These are phyloP conservation scores for Isaurus tuberculatus DNA, from an alignment of 92 coral and sea anemone genomes.

Conservation along the genomic window DNA sequence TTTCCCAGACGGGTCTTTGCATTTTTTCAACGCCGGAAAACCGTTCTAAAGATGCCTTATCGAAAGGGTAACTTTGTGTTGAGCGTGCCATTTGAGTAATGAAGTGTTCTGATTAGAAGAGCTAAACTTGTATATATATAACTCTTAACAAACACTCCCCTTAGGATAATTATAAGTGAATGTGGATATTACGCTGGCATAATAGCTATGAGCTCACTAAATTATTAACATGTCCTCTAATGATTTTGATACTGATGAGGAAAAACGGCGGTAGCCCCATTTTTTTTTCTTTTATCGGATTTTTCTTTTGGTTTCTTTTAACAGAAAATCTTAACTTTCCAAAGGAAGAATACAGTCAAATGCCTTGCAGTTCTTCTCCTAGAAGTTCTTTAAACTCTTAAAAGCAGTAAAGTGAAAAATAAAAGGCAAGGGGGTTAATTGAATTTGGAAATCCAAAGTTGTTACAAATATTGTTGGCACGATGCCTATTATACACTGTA, in stretches of 20 bases:
- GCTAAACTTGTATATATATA: neutral
- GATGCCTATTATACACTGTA: constrained; percentile 1
- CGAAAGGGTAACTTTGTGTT: constrained; percentile 18
- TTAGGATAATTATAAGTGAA: constrained; percentile 9
- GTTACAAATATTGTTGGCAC: constrained; percentile 22
- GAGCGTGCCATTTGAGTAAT: constrained; percentile 24
- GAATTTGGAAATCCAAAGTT: neutral
- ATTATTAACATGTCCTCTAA: constrained; percentile 30
- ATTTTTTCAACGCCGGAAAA: neutral
- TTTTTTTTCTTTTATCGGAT: neutral
- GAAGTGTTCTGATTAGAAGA: neutral
- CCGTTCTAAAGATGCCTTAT: constrained; percentile 19
- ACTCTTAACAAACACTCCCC: neutral
- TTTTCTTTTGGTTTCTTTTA: neutral
- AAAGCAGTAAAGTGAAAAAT: neutral
- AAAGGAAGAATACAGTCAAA: too few species aligned
- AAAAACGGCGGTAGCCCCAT: neutral
- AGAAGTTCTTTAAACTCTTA: neutral
- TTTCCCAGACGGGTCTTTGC: constrained; percentile 8
- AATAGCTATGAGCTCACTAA: constrained; percentile 30
- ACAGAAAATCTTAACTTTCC: too few species aligned
- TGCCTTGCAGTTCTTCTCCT: too few species aligned
- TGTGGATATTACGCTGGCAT: constrained; percentile 23
- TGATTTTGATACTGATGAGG: neutral
- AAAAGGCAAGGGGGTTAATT: neutral